phyloP scores from a whole-genome alignment of 2,113 vertebrate genomes.

The Brienomyrus longianalis region DNA sequence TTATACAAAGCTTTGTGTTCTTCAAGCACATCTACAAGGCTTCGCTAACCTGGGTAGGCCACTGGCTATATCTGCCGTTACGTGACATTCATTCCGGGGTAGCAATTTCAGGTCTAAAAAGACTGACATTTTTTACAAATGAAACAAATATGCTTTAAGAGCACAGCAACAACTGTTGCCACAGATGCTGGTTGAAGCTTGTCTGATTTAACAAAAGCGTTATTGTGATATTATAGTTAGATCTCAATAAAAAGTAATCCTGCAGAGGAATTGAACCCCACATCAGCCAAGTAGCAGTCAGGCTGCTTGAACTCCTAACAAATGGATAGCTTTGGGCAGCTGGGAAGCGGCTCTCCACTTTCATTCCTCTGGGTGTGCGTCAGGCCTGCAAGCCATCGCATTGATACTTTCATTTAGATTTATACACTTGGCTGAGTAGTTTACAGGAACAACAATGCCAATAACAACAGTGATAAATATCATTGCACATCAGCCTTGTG shows the following conservation, averaged over 20 bases:
- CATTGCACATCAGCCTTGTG: neutral
- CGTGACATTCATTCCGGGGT: neutral
- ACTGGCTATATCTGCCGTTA: neutral
- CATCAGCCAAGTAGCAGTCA: neutral
- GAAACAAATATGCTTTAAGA: neutral
- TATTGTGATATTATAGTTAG: neutral
- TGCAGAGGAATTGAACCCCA: neutral
- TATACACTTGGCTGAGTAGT: neutral
- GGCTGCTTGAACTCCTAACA: conserved; percentile 4
- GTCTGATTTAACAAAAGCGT: neutral
- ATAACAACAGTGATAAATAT: conserved; percentile 2
- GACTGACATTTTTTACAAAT: neutral
- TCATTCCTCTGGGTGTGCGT: neutral
- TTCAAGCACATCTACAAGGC: neutral
- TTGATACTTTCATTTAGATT: conserved; percentile 1
- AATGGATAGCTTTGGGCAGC: neutral
- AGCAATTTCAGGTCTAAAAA: neutral
- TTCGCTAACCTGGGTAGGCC: neutral
- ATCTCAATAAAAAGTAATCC: neutral
- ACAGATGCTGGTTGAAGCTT: neutral
- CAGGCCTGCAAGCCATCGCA: neutral
- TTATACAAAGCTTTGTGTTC: neutral
- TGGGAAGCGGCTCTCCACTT: neutral
- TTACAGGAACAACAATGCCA: neutral
- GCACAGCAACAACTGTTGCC: neutral